These are phyloP conservation scores for Parus major DNA, from an alignment of 2,113 vertebrate genomes.

Conservation along the genomic window DNA sequence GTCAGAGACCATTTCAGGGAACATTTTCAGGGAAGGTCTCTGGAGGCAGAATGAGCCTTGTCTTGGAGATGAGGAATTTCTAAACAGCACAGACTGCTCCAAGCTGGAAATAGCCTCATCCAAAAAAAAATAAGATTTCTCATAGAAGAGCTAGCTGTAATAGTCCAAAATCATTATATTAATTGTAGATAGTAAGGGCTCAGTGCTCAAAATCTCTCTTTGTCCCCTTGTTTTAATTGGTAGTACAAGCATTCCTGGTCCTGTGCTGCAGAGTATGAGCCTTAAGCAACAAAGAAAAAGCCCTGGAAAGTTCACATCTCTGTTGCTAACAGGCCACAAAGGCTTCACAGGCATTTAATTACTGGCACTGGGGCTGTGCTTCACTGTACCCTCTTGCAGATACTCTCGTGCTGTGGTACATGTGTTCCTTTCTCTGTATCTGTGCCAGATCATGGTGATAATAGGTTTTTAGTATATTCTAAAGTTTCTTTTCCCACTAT, in stretches of 20 bases:
- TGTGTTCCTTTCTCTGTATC: neutral
- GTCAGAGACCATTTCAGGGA: neutral
- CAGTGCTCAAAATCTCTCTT: neutral
- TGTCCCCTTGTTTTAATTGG: neutral
- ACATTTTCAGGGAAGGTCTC: neutral
- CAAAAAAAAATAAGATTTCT: neutral
- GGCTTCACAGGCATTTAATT: neutral
- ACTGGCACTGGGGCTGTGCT: neutral
- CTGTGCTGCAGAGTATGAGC: neutral
- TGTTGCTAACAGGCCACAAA: neutral
- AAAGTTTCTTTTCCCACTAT: neutral
- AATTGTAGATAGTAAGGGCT: neutral
- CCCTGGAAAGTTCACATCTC: neutral
- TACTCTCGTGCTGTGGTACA: neutral
- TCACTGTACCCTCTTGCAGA: neutral
- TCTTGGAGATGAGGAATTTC: neutral
- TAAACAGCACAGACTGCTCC: neutral
- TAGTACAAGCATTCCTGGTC: neutral
- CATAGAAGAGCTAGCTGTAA: neutral
- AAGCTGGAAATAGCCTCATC: neutral
- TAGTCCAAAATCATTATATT: neutral
- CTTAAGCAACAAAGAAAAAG: neutral
- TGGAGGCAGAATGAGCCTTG: neutral
- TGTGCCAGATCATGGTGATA: neutral
- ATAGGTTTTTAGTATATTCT: neutral